Evolutionary conservation across 2,113 vertebrate species (phyloP).

Genomic region (Pomatorhinus ruficollis): DNA sequence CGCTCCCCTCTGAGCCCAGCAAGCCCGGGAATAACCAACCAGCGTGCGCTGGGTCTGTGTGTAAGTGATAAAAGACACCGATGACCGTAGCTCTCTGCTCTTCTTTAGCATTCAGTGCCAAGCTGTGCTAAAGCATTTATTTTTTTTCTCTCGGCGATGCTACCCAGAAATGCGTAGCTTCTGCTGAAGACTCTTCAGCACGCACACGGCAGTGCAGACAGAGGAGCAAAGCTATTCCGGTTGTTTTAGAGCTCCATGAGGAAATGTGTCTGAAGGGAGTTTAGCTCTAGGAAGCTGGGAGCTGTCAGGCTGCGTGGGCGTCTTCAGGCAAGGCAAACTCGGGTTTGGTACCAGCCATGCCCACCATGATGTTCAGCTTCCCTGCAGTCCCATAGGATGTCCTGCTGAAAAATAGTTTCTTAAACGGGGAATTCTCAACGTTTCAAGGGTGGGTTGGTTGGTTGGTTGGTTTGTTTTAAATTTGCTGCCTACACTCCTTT

Average conservation of each 20-base stretch:
- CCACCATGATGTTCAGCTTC: background rate
- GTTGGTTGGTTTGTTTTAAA: background rate
- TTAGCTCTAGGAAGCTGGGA: background rate
- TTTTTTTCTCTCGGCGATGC: background rate
- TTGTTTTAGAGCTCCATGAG: background rate
- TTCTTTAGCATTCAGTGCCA: background rate
- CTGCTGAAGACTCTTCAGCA: background rate
- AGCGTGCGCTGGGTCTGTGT: rapidly evolving
- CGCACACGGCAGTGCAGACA: background rate
- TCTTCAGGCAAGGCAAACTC: background rate
- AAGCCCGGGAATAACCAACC: rapidly evolving
- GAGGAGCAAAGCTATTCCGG: background rate
- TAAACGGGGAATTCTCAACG: background rate
- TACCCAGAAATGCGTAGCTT: background rate
- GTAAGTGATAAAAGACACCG: rapidly evolving
- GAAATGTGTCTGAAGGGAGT: background rate
- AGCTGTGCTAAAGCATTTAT: background rate
- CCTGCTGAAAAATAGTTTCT: background rate
- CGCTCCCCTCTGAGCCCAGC: background rate
- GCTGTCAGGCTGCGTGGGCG: background rate
- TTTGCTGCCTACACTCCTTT: background rate
- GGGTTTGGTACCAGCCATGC: background rate
- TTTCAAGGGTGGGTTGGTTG: background rate
- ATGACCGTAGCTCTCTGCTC: background rate
- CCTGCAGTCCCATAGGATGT: background rate